Conservation (phyloP, 2,888 invertebrate species). For the Agriopis aurantiaria region DNA sequence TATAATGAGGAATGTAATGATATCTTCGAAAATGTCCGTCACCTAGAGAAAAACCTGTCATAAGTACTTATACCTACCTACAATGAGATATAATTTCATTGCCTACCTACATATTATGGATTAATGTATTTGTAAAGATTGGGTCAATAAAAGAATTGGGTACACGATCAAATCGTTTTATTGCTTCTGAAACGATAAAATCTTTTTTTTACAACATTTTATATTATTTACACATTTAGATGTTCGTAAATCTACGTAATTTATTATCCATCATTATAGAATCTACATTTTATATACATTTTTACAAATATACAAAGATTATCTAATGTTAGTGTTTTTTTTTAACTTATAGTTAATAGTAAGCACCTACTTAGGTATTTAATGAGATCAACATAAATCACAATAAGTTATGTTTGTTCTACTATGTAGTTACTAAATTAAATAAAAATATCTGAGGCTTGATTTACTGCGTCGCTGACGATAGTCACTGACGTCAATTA, state of each 20-base stretch:
- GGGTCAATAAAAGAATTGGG: slow-evolving; percentile 29
- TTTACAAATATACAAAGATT: slow-evolving; percentile 29
- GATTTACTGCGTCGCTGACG: too few species aligned
- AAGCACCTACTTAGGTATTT: slow-evolving; percentile 12
- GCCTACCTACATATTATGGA: too few species aligned
- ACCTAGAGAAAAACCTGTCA: too few species aligned
- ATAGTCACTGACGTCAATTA: too few species aligned
- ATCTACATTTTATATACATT: slow-evolving; percentile 37
- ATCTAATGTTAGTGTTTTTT: neutral
- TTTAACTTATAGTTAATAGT: slow-evolving; percentile 1
- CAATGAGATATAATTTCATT: too few species aligned
- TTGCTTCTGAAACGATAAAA: slow-evolving; percentile 45
- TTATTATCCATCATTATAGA: slow-evolving; percentile 26
- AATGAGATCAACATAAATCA: slow-evolving; percentile 12
- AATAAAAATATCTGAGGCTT: neutral
- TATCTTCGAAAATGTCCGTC: too few species aligned
- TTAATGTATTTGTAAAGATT: neutral
- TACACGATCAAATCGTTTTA: slow-evolving; percentile 65
- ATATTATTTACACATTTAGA: slow-evolving; percentile 29
- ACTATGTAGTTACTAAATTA: neutral
- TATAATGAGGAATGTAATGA: too few species aligned
- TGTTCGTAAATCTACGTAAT: slow-evolving; percentile 8
- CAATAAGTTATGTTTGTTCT: neutral
- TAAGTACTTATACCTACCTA: too few species aligned
- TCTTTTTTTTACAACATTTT: slow-evolving; percentile 35